These are phyloP conservation scores for Tetramorium bicarinatum DNA, from an alignment of 2,888 invertebrate genomes.

Conservation along the genomic window DNA sequence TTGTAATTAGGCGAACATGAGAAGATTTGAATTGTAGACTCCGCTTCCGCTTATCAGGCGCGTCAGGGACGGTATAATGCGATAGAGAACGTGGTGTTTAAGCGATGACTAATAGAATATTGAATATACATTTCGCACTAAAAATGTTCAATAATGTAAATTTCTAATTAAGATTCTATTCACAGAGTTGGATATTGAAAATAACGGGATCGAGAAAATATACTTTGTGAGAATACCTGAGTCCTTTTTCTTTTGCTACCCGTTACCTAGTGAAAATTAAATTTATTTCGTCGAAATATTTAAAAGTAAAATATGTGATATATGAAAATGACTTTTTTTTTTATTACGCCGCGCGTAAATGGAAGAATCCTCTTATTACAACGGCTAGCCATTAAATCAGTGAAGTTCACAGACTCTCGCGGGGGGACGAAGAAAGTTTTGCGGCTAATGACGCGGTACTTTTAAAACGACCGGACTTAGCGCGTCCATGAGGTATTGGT, in stretches of 20 bases:
- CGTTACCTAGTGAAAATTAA: background rate
- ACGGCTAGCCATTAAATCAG: conserved; percentile 71
- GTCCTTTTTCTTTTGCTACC: background rate
- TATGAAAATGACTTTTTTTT: conserved; percentile 13
- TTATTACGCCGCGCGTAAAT: conserved; percentile 19
- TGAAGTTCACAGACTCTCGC: conserved; percentile 65
- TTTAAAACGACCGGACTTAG: conserved; percentile 67
- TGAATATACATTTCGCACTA: background rate
- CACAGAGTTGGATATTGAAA: background rate
- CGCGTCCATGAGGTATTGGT: conserved; percentile 55
- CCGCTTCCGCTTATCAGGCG: conserved; percentile 41
- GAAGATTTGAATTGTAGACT: conserved; percentile 54
- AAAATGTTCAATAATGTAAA: background rate
- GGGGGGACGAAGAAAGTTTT: conserved; percentile 65
- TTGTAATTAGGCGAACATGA: conserved; percentile 54
- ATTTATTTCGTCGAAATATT: conserved; percentile 2
- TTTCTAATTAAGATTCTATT: background rate
- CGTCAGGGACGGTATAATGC: conserved; percentile 13
- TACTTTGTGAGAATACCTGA: background rate
- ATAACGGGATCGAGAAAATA: background rate
- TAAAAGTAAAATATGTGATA: background rate
- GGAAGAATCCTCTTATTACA: conserved; percentile 62
- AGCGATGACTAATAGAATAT: conserved; percentile 22
- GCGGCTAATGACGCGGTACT: conserved; percentile 73
- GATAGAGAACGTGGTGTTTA: background rate